Evolutionary conservation across 2,888 invertebrate genomes (phyloP), one percentile per base, ranked within the genome.

Genomic region (Molorchus minor): DNA sequence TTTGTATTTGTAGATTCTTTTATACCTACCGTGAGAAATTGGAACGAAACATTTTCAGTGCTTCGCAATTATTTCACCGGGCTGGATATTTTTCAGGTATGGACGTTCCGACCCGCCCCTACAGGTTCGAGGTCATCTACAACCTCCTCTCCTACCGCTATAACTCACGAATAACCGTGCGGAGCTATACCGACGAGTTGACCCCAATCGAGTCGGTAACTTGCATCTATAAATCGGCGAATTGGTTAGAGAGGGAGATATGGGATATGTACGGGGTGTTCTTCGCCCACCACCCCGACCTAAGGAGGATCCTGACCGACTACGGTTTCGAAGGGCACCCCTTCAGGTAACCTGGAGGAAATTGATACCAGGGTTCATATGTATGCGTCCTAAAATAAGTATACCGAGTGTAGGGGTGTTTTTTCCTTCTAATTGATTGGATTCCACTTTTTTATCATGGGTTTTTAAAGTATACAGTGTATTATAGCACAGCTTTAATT

Each of bases 281-380:
- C 85, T 99, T 99, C 82, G 88, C 92, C 5, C 94, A 97, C 80
- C 98, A 99, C 81, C 98, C 98, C 0, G 99, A 99, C 82, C 84
- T 99, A 58, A 87, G 99, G 54, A 86, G 99, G 68, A 97, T 99
- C 74, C 84, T 99, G 41, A 99, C 98, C 20, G 99, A 99, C 81
- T 99, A 99, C 81, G 99, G 99, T 0, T 99, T 99, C 81, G 95
- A 98, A 80, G 99, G 98, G 1, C 98, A 99, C 85, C 99, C 98
- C 2, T 88, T 97, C 80, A 87, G 52, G 52, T 52, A 30, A 15
- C n/a, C 5, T n/a, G n/a, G n/a, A n/a, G n/a, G n/a, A n/a, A n/a
- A n/a, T n/a, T n/a, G n/a, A n/a, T n/a, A n/a, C n/a, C n/a, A n/a
- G n/a, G n/a, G n/a, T n/a, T n/a, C n/a, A n/a, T n/a, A n/a, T n/a